Base-by-base conservation (phyloP, 64 coral and sea anemone species). In the Montipora foliosa region DNA sequence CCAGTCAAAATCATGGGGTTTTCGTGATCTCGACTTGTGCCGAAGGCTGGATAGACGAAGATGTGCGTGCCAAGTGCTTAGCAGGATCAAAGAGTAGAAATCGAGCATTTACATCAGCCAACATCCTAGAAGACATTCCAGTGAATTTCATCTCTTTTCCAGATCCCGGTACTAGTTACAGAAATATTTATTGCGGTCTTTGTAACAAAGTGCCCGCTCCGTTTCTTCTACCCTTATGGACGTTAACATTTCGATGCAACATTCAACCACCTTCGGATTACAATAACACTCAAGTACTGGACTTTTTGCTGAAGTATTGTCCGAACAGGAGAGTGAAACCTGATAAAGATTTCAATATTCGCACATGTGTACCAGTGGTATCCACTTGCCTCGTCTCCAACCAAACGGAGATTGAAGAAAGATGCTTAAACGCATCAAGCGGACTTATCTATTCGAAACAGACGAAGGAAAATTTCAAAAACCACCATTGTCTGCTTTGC, bases 301-400 rank as follows among this genome's bases (percentile, higher is more conserved):
- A 92, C 77, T 97, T 94, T 51, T 61, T 95, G 71, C 70, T 95
- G 13, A 90, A 89, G 47, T 90, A 97, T 55, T 97, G 96, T 59
- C 89, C 89, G 68, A 45, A 49, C 22, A 87, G 47, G 8, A 48
- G 44, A 12, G 21, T 93, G 13, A 20, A 80, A 59, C 92, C 84
- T 4, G 8, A 47, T n/a, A 5, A 70, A 3, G 2, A 15, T 20
- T 49, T 66, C 12, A 17, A 25, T 22, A 46, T 77, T 44, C 70
- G 92, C 5, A 87, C 75, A 29, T 93, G 92, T 69, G 87, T 79
- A 13, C 71, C 19, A 80, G 51, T 81, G 55, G 77, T 81, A 6
- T 93, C 92, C 17, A 80, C 76, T 48, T 93, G 92, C 29, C 50
- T 44, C 17, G 14, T 59, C 47, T 9, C 49, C 4, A 52, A 52